phyloP scores from a whole-genome alignment of 2,888 invertebrate genomes.

The Orthosia cruda region DNA sequence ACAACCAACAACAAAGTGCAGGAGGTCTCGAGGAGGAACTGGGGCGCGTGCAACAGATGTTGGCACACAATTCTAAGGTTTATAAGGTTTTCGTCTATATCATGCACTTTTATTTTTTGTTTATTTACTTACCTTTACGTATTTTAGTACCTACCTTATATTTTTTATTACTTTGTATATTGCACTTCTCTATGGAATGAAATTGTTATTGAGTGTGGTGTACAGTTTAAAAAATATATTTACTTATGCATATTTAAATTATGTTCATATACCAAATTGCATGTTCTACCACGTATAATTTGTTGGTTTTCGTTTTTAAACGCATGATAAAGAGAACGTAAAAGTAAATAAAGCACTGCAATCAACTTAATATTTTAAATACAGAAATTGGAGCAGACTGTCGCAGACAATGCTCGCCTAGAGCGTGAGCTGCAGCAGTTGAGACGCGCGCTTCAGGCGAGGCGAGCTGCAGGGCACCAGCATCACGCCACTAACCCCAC shows the following conservation, averaged over 20 bases:
- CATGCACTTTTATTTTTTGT: slow-evolving; percentile 87
- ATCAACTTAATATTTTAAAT: background rate
- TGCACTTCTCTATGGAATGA: slow-evolving; percentile 26
- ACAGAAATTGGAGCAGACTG: slow-evolving; percentile 97
- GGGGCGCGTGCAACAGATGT: slow-evolving; percentile 95
- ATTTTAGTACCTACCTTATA: slow-evolving; percentile 21
- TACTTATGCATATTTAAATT: slow-evolving; percentile 8
- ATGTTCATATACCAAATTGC: background rate
- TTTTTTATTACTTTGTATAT: slow-evolving; percentile 1
- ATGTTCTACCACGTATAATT: slow-evolving; percentile 4
- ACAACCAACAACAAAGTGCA: slow-evolving; percentile 45
- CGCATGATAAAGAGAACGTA: background rate
- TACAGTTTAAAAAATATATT: slow-evolving; percentile 5
- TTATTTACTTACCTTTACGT: slow-evolving; percentile 64
- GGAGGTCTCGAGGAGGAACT: slow-evolving; percentile 95
- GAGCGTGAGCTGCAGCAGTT: slow-evolving; percentile 97
- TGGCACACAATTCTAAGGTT: slow-evolving; percentile 98
- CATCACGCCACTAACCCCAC: slow-evolving; percentile 83
- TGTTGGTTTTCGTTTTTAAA: background rate
- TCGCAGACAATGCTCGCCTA: slow-evolving; percentile 97
- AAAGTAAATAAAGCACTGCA: background rate
- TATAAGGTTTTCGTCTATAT: slow-evolving; percentile 93
- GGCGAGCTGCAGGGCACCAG: slow-evolving; percentile 90
- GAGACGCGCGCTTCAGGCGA: slow-evolving; percentile 95
- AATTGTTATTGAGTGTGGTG: background rate